phyloP scores from a whole-genome alignment of 1,140 invertebrate species.

The Diorhabda carinulata region DNA sequence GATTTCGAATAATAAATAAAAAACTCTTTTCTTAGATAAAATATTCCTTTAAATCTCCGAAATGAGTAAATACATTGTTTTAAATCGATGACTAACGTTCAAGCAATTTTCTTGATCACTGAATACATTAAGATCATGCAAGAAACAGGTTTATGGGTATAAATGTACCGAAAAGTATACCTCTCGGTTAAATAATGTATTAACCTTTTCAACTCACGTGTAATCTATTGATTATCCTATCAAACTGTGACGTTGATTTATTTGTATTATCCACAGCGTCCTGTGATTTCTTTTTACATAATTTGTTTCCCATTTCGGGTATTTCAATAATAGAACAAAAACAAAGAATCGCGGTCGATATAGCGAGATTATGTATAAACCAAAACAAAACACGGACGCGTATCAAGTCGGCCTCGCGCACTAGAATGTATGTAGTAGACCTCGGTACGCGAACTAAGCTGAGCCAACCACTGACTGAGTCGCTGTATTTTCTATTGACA shows the following conservation, averaged over 20 bases:
- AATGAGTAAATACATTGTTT: background rate
- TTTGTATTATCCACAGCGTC: background rate
- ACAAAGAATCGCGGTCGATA: background rate
- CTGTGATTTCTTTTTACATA: conserved; percentile 2
- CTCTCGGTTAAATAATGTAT: background rate
- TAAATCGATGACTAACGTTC: background rate
- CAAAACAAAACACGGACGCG: background rate
- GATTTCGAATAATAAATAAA: too few species aligned
- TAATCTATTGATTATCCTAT: background rate
- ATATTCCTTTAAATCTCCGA: too few species aligned
- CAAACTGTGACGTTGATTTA: background rate
- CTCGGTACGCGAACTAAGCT: background rate
- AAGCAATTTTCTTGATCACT: background rate
- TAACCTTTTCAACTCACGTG: background rate
- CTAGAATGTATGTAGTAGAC: background rate
- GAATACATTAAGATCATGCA: background rate
- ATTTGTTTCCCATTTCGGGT: background rate
- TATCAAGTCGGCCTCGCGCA: background rate
- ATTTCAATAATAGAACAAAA: background rate
- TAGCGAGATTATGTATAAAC: background rate
- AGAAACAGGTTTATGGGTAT: background rate
- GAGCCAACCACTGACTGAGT: background rate
- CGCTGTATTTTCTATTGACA: background rate
- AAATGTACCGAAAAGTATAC: background rate
- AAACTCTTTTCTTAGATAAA: too few species aligned